Percentiles rank a stretch among this genome's conserved stretches.
Evolutionary conservation across 2,888 invertebrate genomes (phyloP).

Genomic region (Dryocosmus kuriphilus): DNA sequence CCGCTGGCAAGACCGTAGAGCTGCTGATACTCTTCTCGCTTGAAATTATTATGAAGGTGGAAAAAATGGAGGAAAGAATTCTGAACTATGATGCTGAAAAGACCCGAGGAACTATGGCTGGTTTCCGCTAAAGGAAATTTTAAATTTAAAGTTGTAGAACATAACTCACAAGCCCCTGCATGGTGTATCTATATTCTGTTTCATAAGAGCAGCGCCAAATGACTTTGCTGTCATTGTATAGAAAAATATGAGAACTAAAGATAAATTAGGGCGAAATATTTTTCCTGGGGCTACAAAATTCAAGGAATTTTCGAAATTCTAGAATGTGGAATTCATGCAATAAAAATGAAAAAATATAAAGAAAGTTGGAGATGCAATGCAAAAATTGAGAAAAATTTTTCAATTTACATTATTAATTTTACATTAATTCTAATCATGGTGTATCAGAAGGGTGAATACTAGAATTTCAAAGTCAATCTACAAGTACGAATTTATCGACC

Average conservation of each 20-base stretch:
- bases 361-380: neutral
- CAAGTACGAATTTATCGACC: neutral
- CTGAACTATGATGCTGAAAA: conserved; percentile 3
- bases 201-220: conserved; percentile 2
- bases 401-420: too few species aligned
- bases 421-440: neutral
- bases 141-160: conserved; percentile 14
- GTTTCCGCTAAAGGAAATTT: conserved; percentile 11
- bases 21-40: neutral
- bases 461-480: neutral
- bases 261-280: neutral
- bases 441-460: neutral
- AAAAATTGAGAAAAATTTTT: too few species aligned
- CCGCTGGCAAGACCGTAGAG: conserved; percentile 13
- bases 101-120: neutral
- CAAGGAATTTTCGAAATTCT: neutral
- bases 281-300: neutral
- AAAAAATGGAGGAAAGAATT: conserved; percentile 31
- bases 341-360: neutral
- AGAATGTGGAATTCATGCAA: neutral
- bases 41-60: conserved; percentile 26
- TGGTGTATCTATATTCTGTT: conserved; percentile 17
- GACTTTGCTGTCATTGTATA: neutral
- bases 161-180: neutral
- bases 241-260: conserved; percentile 4